Evolutionary conservation across 1,140 invertebrate genomes (phyloP).

Genomic region (Euwallacea similis): DNA sequence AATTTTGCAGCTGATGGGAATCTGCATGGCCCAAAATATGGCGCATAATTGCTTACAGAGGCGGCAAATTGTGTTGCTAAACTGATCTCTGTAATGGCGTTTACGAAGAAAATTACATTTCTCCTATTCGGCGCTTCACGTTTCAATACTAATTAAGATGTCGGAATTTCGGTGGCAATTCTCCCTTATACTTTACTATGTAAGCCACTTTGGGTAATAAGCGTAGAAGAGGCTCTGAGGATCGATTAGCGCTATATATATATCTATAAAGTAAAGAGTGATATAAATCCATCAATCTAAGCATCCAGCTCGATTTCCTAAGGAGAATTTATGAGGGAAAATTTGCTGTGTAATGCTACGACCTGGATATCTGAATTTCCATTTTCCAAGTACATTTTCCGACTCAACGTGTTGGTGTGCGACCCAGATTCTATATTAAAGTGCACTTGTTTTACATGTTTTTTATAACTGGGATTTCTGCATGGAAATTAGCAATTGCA

Average conservation of each 20-base stretch:
- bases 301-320: background rate
- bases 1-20: background rate
- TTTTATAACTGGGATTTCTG: background rate
- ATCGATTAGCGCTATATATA: background rate
- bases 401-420: background rate
- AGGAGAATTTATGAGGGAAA: background rate
- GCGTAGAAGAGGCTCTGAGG: background rate
- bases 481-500: too few species aligned
- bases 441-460: background rate
- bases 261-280: background rate
- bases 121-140: background rate
- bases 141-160: conserved; percentile 5
- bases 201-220: too few species aligned
- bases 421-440: conserved; percentile 2
- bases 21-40: background rate
- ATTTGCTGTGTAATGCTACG: conserved; percentile 5
- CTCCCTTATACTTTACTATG: too few species aligned
- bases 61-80: conserved; percentile 8
- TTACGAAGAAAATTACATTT: conserved; percentile 2
- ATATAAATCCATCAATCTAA: conserved; percentile 6
- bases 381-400: background rate
- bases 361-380: conserved; percentile 7
- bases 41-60: conserved; percentile 13
- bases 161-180: background rate
- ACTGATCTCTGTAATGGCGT: conserved; percentile 13